Conservation (phyloP, 1,140 invertebrate species). For the Steinernema feltiae region DNA sequence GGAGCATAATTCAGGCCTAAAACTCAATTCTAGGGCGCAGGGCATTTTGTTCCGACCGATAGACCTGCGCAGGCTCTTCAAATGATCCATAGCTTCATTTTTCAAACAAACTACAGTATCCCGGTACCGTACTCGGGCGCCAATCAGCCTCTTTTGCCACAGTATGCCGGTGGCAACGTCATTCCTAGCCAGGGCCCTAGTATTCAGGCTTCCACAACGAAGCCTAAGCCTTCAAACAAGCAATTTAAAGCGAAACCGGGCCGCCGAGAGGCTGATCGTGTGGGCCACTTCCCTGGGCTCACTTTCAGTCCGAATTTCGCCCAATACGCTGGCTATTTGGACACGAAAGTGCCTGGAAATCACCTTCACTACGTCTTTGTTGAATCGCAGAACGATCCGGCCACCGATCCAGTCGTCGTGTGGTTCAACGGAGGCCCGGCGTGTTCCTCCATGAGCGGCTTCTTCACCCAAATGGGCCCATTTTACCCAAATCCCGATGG, state of each 20-base stretch:
- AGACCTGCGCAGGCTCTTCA: conserved; percentile 60
- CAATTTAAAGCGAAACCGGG: background rate
- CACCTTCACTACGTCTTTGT: conserved; percentile 56
- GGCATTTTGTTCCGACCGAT: conserved; percentile 64
- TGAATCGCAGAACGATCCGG: conserved; percentile 59
- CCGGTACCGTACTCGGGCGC: background rate
- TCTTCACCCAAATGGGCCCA: conserved; percentile 62
- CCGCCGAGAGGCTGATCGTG: conserved; percentile 19
- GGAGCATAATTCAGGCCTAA: background rate
- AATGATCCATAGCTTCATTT: conserved; percentile 56
- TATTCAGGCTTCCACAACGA: background rate
- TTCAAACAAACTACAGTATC: conserved; percentile 9
- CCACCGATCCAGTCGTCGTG: conserved; percentile 60
- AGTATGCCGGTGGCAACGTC: too few species aligned
- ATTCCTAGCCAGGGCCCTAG: too few species aligned
- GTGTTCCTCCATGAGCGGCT: conserved; percentile 61
- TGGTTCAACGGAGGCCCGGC: conserved; percentile 65
- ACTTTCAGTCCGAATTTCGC: conserved; percentile 23
- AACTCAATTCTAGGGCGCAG: conserved; percentile 58
- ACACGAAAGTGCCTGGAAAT: conserved; percentile 17
- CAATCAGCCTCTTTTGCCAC: background rate
- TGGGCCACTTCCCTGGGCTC: conserved; percentile 19
- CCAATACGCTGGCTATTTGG: conserved; percentile 34
- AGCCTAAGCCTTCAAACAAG: too few species aligned
- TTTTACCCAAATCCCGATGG: conserved; percentile 56